Conservation (phyloP, 2,888 invertebrate species). For the Vanessa cardui region DNA sequence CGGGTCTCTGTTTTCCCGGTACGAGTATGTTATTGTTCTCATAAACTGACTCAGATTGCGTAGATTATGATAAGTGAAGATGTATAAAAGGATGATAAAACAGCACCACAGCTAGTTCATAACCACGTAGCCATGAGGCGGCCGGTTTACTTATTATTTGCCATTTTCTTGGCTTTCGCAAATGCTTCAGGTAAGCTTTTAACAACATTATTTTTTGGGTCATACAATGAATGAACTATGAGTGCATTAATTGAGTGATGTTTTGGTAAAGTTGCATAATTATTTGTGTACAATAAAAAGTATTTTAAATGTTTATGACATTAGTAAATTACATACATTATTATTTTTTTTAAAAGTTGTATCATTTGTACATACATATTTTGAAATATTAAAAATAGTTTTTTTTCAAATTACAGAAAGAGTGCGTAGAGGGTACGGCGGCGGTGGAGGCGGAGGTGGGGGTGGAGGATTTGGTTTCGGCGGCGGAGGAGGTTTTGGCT, state of each 20-base stretch:
- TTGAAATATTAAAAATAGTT: neutral
- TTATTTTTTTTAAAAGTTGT: neutral
- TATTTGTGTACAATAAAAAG: no score
- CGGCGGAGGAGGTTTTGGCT: constrained; percentile 46
- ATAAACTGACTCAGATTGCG: constrained; percentile 58
- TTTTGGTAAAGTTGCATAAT: no score
- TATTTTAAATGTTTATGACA: no score
- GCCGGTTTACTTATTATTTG: constrained; percentile 51
- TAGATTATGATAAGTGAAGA: constrained; percentile 53
- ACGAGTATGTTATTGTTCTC: constrained; percentile 50
- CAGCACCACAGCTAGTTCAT: constrained; percentile 42
- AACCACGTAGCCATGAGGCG: constrained; percentile 56
- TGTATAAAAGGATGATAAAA: constrained; percentile 70
- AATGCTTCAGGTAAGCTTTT: constrained; percentile 46
- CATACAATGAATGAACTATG: no score
- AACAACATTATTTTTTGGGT: no score
- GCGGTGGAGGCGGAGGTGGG: constrained; percentile 50
- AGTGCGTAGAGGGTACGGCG: constrained; percentile 55
- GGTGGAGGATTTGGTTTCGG: constrained; percentile 49
- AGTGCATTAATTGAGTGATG: no score
- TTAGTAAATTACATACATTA: neutral
- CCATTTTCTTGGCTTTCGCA: constrained; percentile 44
- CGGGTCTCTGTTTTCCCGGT: constrained; percentile 52
- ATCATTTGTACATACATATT: neutral
- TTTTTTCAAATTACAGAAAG: constrained; percentile 57